These are phyloP conservation scores for Characodon lateralis DNA, from an alignment of 2,797 vertebrate species.

Conservation along the genomic window DNA sequence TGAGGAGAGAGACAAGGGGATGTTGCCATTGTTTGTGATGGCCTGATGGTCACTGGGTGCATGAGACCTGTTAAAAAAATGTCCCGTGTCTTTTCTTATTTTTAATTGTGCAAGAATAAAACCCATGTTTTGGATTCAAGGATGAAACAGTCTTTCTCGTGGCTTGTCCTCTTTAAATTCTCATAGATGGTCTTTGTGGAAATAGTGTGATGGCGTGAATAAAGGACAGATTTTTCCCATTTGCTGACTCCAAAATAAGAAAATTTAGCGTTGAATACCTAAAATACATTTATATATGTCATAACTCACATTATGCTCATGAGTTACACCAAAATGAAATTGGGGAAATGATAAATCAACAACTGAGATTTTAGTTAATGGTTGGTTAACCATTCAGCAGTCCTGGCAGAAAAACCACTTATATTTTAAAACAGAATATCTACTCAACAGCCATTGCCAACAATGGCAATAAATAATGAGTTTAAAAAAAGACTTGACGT, in stretches of 20 bases:
- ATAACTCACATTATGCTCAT: slow-evolving; percentile 50
- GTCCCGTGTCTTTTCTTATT: slow-evolving; percentile 65
- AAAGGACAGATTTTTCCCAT: slow-evolving; percentile 28
- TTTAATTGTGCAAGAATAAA: slow-evolving; percentile 77
- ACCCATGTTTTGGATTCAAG: slow-evolving; percentile 70
- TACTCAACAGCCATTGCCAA: slow-evolving; percentile 33
- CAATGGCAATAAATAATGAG: slow-evolving; percentile 35
- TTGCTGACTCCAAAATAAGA: slow-evolving; percentile 31
- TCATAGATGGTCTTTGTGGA: slow-evolving; percentile 37
- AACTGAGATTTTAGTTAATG: slow-evolving; percentile 16
- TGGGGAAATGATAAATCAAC: slow-evolving; percentile 29
- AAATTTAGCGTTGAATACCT: slow-evolving; percentile 42
- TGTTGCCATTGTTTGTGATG: slow-evolving; percentile 47
- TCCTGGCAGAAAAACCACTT: slow-evolving; percentile 38
- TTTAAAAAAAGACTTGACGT: slow-evolving; percentile 28
- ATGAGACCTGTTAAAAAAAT: slow-evolving; percentile 45
- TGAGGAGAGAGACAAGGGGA: slow-evolving; percentile 42
- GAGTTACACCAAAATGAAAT: slow-evolving; percentile 45
- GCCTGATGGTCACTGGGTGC: slow-evolving; percentile 49
- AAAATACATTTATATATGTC: slow-evolving; percentile 44
- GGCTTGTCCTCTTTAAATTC: slow-evolving; percentile 40
- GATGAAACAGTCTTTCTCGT: slow-evolving; percentile 58
- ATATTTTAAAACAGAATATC: slow-evolving; percentile 51
- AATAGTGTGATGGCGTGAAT: slow-evolving; percentile 23
- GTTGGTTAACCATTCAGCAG: slow-evolving; percentile 27